Evolutionary conservation across 2,888 invertebrate species (phyloP), one percentile per base, ranked within the genome.

Genomic region (Lordiphosa andalusiaca): DNA sequence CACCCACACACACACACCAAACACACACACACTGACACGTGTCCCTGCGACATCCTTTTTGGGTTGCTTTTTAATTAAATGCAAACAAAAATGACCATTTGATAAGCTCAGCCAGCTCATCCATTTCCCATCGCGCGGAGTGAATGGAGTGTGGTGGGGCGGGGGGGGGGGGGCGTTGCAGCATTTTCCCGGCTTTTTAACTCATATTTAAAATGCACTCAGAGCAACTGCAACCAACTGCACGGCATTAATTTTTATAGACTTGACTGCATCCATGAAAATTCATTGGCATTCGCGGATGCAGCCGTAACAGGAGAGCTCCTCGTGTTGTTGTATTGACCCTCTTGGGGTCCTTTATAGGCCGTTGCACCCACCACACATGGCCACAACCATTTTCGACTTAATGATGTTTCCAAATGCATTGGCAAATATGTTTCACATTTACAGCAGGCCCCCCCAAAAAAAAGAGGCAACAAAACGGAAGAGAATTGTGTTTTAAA

Each of bases 21-120:
- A 16, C 23, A 5, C 23, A 23, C 23, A 83, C 82, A 80, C 86
- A 85, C 78, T 84, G 88, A 87, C 87, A 86, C 87, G 87, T 87
- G 86, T 76, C 86, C 81, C 66, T 58, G 52, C 58, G 42, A 23
- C 38, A 12, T 50, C 67, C 50, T 68, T 81, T 81, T 77, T 73
- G 76, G 75, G 80, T 67, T 69, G 72, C 69, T 86, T 87, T 87
- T 87, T 87, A 87, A 87, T 87, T 87, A 87, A 87, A 87, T 88
- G 87, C 87, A 87, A 87, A 87, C 85, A 87, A 72, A 87, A 88
- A 84, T 88, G 88, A 87, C 88, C 87, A 85, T 81, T 86, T 76
- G 84, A 81, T 73, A 82, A 84, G 77, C 69, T 55, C 37, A 10
- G 23, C 13, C 37, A 10, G 23, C 13, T 4, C 10, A 30, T 30